Conservation (phyloP, 1,140 invertebrate genomes). For the Ladona fulva region DNA sequence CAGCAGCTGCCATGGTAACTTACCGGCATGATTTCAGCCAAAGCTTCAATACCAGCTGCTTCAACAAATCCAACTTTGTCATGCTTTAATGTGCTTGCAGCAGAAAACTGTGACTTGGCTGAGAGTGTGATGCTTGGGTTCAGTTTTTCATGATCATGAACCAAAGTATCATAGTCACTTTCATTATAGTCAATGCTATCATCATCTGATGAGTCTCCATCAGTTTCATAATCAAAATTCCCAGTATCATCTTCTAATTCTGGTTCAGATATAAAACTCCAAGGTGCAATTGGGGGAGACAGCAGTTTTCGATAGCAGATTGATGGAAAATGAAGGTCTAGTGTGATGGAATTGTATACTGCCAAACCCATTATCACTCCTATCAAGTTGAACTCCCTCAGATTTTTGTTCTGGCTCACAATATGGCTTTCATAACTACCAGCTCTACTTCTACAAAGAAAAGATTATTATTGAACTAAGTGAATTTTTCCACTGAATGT, state of each 20-base stretch:
- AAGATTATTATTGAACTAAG: no score
- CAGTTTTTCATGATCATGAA: background rate
- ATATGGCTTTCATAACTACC: slow-evolving; percentile 19
- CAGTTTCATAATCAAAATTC: background rate
- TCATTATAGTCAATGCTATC: background rate
- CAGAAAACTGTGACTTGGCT: background rate
- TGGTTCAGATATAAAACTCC: background rate
- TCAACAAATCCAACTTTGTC: slow-evolving; percentile 43
- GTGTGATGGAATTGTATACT: slow-evolving; percentile 57
- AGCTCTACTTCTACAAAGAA: slow-evolving; percentile 49
- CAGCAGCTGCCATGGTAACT: no score
- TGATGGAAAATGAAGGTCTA: slow-evolving; percentile 54
- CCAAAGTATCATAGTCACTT: background rate
- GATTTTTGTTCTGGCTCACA: slow-evolving; percentile 18
- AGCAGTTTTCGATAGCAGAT: slow-evolving; percentile 55
- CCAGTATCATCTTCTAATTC: background rate
- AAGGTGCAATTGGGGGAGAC: slow-evolving; percentile 51
- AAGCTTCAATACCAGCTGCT: slow-evolving; percentile 43
- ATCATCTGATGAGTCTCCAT: background rate
- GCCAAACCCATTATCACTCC: slow-evolving; percentile 55
- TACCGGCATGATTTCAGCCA: slow-evolving; percentile 52
- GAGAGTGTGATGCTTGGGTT: background rate
- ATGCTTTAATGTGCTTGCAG: slow-evolving; percentile 23
- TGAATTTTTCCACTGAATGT: no score
- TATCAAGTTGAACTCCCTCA: slow-evolving; percentile 49